Evolutionary conservation across 2,113 vertebrate species (phyloP), one percentile per base, ranked within the genome.

Genomic region (Etheostoma spectabile): DNA sequence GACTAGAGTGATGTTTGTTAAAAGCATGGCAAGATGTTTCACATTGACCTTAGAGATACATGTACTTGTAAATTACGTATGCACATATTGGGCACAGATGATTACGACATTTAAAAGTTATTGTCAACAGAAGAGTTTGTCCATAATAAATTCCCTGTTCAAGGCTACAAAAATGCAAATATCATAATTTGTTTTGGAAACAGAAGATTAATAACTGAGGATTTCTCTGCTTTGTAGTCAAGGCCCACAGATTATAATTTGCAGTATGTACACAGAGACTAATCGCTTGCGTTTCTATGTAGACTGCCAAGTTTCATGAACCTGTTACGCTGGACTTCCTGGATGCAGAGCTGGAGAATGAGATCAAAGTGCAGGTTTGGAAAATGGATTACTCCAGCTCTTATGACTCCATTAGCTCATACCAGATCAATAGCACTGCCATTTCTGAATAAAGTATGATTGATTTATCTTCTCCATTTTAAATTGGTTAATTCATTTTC

Each of bases 291-390:
- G 6, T 84, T 80, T 79, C 61, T 27, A 0, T 35, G 6, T 22
- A 95, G 95, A 94, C 91, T 18, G 89, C 82, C 59, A 91, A 90
- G 77, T 94, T 94, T 79, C 61, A 93, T 57, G 95, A 95, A 81
- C 93, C 95, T n/a, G 93, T 95, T 13, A 95, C 95, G 1, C 84
- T 95, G 83, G 95, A 95, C 89, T 95, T 95, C 79, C 86, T 95
- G 59, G 95, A 95, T 74, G 95, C 94, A 8, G 95, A 95, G 84
- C 78, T 95, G 14, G 94, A 95, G 82, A 90, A 92, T 15, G 90
- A 93, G 12, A 52, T 92, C 45, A 95, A 95, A 93, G 93, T 92
- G 62, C 66, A 93, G 90, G 95, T 95, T 82, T 82, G 87, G 48
- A 75, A 59, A 85, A 57, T 11, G 18, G 21, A 59, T 78, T 13